Evolutionary conservation across 2,888 invertebrate species (phyloP).

Genomic region (Therioaphis trifolii): DNA sequence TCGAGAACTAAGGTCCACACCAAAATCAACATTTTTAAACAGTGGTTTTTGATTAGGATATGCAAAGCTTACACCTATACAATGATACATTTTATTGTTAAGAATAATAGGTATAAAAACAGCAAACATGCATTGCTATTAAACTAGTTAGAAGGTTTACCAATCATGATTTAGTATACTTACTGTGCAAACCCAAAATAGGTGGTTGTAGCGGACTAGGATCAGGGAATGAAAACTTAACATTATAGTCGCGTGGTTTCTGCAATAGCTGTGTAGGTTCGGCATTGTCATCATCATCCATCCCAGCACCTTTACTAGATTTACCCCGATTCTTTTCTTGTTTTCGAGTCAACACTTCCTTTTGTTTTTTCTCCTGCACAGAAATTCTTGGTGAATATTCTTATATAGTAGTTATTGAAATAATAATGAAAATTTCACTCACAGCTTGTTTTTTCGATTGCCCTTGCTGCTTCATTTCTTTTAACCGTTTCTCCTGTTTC

Average conservation of each 20-base stretch:
- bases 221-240: slow-evolving; percentile 97
- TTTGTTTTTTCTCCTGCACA: slow-evolving; percentile 86
- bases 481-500: slow-evolving; percentile 96
- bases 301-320: slow-evolving; percentile 79
- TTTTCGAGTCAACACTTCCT: slow-evolving; percentile 89
- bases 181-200: slow-evolving; percentile 92
- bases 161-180: slow-evolving; percentile 67
- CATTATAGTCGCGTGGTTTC: slow-evolving; percentile 93
- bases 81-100: slow-evolving; percentile 48
- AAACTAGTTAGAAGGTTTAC: too few relatives aligned
- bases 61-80: slow-evolving; percentile 84
- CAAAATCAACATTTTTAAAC: slow-evolving; percentile 92
- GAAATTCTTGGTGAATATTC: not conserved
- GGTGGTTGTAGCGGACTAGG: slow-evolving; percentile 97
- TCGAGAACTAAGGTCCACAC: slow-evolving; percentile 90
- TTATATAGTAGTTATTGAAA: not conserved
- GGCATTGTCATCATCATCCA: slow-evolving; percentile 74
- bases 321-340: slow-evolving; percentile 89
- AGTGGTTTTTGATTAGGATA: slow-evolving; percentile 84
- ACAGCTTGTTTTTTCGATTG: slow-evolving; percentile 94
- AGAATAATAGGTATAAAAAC: not conserved
- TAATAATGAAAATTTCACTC: slow-evolving; percentile 63
- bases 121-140: too few relatives aligned
- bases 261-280: slow-evolving; percentile 87
- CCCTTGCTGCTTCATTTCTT: slow-evolving; percentile 93